Conservation (phyloP, 2,113 vertebrate genomes). For the Saimiri boliviensis region DNA sequence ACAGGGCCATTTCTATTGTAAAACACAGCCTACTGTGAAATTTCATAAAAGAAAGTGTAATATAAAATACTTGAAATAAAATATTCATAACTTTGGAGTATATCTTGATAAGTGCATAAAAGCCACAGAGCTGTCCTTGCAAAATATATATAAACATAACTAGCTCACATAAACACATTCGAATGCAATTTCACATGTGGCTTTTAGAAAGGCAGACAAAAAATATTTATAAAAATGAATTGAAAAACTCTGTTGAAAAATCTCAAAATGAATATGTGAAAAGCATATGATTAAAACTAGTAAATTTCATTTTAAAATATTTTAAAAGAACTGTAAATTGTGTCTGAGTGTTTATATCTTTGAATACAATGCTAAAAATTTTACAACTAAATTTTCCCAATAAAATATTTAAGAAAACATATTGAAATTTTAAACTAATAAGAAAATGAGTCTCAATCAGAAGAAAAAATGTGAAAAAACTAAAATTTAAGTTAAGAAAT, state of each 20-base stretch:
- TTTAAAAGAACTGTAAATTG: background rate
- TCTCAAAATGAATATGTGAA: background rate
- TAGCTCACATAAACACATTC: background rate
- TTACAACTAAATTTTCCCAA: background rate
- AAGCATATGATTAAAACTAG: background rate
- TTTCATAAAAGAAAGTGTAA: background rate
- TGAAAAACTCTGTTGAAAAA: background rate
- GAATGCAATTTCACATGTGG: background rate
- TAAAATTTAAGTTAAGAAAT: background rate
- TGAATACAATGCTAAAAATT: background rate
- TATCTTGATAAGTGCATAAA: background rate
- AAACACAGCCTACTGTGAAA: background rate
- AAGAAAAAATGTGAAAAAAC: background rate
- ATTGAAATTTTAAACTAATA: background rate
- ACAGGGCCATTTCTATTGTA: background rate
- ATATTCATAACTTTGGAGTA: background rate
- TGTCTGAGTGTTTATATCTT: background rate
- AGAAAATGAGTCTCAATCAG: background rate
- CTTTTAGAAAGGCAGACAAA: background rate
- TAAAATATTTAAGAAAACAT: background rate
- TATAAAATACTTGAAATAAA: constrained; percentile 43
- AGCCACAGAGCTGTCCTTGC: background rate
- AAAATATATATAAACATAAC: background rate
- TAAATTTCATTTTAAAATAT: background rate
- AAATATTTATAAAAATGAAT: background rate